Evolutionary conservation across 2,797 vertebrate species (phyloP).

Genomic region (Oryzias sinensis): DNA sequence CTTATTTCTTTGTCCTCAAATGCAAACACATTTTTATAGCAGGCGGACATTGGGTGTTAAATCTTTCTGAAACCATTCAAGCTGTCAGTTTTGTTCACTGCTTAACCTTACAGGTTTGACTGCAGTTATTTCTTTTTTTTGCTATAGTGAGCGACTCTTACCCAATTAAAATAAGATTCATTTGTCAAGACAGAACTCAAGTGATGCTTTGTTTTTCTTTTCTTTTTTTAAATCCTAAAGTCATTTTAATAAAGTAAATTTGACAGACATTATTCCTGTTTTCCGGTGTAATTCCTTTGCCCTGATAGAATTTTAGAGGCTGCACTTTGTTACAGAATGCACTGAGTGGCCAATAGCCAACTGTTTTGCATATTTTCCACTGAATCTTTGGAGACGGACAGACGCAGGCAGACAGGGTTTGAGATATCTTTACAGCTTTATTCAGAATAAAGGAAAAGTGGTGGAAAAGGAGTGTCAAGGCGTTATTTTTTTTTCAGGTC

Average conservation of each 20-base stretch:
- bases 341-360: background rate
- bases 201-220: conserved; percentile 36
- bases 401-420: background rate
- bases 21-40: too few species aligned
- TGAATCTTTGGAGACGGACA: conserved; percentile 2
- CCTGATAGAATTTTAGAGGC: background rate
- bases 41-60: too few species aligned
- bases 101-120: conserved; percentile 42
- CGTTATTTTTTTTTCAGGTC: conserved; percentile 2
- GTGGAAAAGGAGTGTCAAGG: conserved; percentile 3
- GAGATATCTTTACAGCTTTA: conserved; percentile 6
- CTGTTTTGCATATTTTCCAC: background rate
- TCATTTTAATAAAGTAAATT: conserved; percentile 67
- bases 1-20: conserved; percentile 2
- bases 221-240: conserved; percentile 55
- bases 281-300: conserved; percentile 4
- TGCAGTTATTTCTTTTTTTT: conserved; percentile 19
- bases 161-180: conserved; percentile 34
- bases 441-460: background rate
- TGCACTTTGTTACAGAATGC: background rate
- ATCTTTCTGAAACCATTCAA: conserved; percentile 38
- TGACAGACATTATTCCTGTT: conserved; percentile 16
- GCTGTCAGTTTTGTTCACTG: conserved; percentile 56
- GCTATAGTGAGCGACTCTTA: conserved; percentile 18
- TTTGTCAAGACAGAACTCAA: conserved; percentile 32